Base-by-base conservation (phyloP, 1,140 invertebrate genomes). In the Heterodera schachtii region DNA sequence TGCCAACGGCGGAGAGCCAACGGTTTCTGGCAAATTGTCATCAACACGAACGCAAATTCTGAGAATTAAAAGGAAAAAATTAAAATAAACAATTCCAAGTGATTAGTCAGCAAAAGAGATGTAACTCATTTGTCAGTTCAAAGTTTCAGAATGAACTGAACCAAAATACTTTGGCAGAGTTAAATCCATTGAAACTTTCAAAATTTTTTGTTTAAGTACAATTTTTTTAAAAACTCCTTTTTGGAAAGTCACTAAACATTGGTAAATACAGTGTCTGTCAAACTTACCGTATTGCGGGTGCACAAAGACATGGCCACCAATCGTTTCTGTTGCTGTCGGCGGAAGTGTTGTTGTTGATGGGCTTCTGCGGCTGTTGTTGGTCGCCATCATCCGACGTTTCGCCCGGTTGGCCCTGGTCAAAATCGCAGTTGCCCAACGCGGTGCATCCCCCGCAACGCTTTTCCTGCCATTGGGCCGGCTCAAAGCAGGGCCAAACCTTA, bases 31-130 rank as follows among this genome's bases (percentile, higher is more conserved):
- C 49, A 73, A 64, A 84, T 57, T 70, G 49, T 88, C 86, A 73
- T 89, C 87, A 52, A 90, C 89, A 41, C 86, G 81, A 57, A 89
- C 88, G 66, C 88, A 90, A 82, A 89, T 86, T 79, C 88, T 86
- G 46, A 41, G 41, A n/a, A 69, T 71, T 49, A 31, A 16, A 11
- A 64, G 13, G 46, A 64, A 71, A 44, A 19, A n/a, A 19, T 52
- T 6, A 52, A 52, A 52, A 8, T 52, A 52, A 11, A 21, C 64
- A 21, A 31, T 31, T 31, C 31, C 31, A 31, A 31, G 31, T 31
- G 31, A 31, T 31, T 31, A 31, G 31, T 31, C 31, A 31, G 0
- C 31, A 31, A 31, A 31, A 31, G 31, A 1, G 31, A 31, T 31
- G 31, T n/a, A n/a, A n/a, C n/a, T n/a, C n/a, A n/a, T n/a, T n/a